Evolutionary conservation across 2,888 invertebrate species (phyloP), one percentile per base, ranked within the genome.

Genomic region (Fragum whitleyi): DNA sequence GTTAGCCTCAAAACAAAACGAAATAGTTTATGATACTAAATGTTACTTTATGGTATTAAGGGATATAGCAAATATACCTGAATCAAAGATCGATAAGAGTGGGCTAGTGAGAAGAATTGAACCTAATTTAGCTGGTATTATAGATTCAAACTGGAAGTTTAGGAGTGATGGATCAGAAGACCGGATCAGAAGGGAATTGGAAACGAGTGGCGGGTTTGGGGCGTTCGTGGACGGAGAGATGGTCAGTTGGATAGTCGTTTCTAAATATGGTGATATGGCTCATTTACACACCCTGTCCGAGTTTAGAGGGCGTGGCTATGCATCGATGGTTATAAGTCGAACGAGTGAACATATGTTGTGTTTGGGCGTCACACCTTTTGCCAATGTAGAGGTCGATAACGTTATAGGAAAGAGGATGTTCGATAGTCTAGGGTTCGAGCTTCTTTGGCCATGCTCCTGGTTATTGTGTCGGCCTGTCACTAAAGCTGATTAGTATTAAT

Each of bases 351-450:
- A 42, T 16, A 23, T 65, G 5, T 21, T 3, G 21, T 16, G 16
- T 23, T 23, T 65, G 23, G 65, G 65, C n/a, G 5, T 65, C 39
- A 65, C 65, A 42, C 65, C 65, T 7, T 42, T 65, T 11, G 65
- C 28, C 21, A 36, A 65, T 39, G 65, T 65, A 5, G 65, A 65
- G 11, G 26, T 42, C 3, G 65, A 65, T 9, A 65, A 65, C 26
- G 42, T 23, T 14, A 23, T 9, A 21, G 21, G 19, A 6, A 65
- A 65, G 16, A 9, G 14, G 23, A 36, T 65, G 28, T 32, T 61
- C 19, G 42, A 21, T 14, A 65, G 36, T 26, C 42, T 65, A 2
- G 65, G 65, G 21, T 65, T 65, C 36, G 42, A 65, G 65, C 36
- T 62, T n/a, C 36, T 19, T 2, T 32, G 36, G 62, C 26, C 11